phyloP scores from a whole-genome alignment of 1,140 invertebrate species.

The Holcopasites calliopsidis region DNA sequence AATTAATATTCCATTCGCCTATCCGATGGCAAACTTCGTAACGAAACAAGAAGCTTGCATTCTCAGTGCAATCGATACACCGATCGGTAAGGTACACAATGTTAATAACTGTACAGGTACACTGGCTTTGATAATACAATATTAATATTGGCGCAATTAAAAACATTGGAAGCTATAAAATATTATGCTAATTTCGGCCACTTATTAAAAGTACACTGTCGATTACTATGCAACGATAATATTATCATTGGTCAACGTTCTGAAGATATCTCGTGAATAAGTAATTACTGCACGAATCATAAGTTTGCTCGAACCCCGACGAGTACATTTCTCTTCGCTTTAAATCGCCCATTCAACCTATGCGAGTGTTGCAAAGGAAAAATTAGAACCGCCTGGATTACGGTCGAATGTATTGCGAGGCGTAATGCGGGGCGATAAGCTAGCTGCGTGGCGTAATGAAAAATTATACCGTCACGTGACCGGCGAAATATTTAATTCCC shows the following conservation, averaged over 20 bases:
- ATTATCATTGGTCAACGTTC: too few species aligned
- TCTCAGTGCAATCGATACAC: not conserved
- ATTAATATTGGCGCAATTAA: not conserved
- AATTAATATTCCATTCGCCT: constrained; percentile 23
- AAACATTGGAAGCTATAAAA: too few species aligned
- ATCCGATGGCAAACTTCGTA: not conserved
- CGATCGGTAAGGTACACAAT: not conserved
- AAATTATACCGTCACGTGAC: constrained; percentile 27
- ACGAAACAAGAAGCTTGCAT: not conserved
- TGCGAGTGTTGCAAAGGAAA: not conserved
- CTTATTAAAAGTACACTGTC: too few species aligned
- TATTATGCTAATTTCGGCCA: too few species aligned
- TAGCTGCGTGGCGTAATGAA: constrained; percentile 10
- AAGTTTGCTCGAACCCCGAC: not conserved
- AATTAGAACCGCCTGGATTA: too few species aligned
- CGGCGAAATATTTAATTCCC: constrained; percentile 13
- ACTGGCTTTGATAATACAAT: too few species aligned
- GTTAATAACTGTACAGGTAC: not conserved
- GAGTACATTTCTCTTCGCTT: too few species aligned
- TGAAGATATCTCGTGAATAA: too few species aligned
- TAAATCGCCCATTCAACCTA: not conserved
- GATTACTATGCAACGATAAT: too few species aligned
- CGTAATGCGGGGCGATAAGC: not conserved
- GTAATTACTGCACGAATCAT: too few species aligned
- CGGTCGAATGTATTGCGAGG: not conserved